Evolutionary conservation across 2,888 invertebrate genomes (phyloP).

Genomic region (Xestia sexstrigata): DNA sequence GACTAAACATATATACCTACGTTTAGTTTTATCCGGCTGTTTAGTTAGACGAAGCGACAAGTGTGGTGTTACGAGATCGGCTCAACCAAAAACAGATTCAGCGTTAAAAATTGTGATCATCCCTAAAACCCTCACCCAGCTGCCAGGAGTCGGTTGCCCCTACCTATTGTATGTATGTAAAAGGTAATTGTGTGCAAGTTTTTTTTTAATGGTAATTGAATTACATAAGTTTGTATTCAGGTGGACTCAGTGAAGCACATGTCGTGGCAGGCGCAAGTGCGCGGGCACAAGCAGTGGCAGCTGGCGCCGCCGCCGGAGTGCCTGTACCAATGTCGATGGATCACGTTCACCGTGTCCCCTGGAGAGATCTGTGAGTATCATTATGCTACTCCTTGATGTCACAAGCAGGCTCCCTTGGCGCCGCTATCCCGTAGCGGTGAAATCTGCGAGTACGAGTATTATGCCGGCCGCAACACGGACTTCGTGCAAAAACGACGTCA

Average conservation of each 20-base stretch:
- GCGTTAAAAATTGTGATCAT: neutral
- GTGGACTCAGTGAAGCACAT: conserved; percentile 98
- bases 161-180: neutral
- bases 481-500: neutral
- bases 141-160: neutral
- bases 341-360: conserved; percentile 94
- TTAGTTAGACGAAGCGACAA: neutral
- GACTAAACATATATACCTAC: neutral
- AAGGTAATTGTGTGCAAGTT: neutral
- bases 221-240: conserved; percentile 84
- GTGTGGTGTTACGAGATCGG: neutral
- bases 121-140: neutral
- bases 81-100: neutral
- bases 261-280: conserved; percentile 99
- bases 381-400: neutral
- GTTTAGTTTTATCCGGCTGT: neutral
- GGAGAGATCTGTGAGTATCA: conserved; percentile 96
- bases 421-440: neutral
- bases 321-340: conserved; percentile 93
- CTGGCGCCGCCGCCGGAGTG: conserved; percentile 98
- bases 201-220: neutral
- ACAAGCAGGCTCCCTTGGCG: neutral
- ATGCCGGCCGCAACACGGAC: too few relatives aligned
- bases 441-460: neutral
- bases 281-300: conserved; percentile 96